Conservation (phyloP, 2,113 vertebrate species). For the Cacatua alba region DNA sequence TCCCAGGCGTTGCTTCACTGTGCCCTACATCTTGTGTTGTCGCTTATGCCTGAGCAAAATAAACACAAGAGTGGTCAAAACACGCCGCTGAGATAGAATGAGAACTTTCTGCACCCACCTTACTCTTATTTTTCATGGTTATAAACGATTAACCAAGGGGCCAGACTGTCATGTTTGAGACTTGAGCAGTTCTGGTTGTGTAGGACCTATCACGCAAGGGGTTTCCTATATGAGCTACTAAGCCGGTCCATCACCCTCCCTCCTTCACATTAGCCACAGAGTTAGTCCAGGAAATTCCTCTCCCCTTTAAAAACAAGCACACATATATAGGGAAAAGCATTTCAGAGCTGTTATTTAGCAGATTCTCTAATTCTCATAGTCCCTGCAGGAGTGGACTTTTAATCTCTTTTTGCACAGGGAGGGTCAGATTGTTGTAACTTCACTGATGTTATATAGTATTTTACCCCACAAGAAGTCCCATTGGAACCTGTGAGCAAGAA, state of each 20-base stretch:
- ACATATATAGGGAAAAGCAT: background rate
- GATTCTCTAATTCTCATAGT: background rate
- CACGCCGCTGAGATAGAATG: background rate
- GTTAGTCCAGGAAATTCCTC: background rate
- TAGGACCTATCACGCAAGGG: background rate
- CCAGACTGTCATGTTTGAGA: background rate
- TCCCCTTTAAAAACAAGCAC: background rate
- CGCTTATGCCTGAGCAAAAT: background rate
- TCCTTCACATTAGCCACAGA: background rate
- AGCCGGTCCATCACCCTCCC: background rate
- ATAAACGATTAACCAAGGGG: background rate
- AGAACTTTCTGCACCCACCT: background rate
- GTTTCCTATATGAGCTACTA: background rate
- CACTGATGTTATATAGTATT: background rate
- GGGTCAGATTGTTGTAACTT: background rate
- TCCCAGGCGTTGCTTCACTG: conserved; percentile 6
- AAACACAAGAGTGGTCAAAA: conserved; percentile 18
- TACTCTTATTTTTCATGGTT: background rate
- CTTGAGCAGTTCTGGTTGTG: background rate
- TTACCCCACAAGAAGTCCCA: conserved; percentile 44
- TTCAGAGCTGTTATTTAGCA: background rate
- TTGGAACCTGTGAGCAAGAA: background rate
- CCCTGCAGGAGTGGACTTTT: background rate
- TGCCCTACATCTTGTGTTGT: background rate
- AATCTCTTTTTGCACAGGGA: background rate